Percentiles rank a stretch among this genome's conserved stretches.
Evolutionary conservation across 2,797 vertebrate species (phyloP).

Genomic region (Onychomys leucogaster): DNA sequence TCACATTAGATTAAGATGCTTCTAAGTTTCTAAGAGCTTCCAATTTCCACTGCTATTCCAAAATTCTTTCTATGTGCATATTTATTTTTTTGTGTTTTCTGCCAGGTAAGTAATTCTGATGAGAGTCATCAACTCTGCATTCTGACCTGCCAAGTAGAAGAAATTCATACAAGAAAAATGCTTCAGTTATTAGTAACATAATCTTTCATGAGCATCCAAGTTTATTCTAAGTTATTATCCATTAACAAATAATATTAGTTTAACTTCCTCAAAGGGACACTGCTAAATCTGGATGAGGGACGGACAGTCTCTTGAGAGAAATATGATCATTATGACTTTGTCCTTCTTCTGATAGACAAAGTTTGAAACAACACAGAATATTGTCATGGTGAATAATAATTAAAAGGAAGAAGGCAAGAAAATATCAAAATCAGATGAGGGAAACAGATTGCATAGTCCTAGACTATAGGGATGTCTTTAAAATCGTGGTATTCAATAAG

Average conservation of each 20-base stretch:
- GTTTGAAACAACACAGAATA: background rate
- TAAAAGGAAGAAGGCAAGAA: background rate
- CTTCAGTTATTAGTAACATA: background rate
- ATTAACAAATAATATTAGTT: background rate
- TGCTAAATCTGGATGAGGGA: background rate
- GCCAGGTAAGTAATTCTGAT: background rate
- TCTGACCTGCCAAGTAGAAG: background rate
- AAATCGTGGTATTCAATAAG: background rate
- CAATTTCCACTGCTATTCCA: background rate
- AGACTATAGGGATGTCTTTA: background rate
- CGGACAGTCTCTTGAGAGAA: background rate
- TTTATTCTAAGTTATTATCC: background rate
- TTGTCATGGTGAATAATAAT: background rate
- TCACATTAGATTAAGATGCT: background rate
- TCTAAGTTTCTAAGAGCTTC: background rate
- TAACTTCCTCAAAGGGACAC: background rate
- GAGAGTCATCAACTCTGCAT: background rate
- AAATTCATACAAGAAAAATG: background rate
- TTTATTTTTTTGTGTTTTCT: background rate
- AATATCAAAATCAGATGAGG: no score
- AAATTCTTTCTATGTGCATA: background rate
- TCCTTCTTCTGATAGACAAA: background rate
- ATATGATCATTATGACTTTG: background rate
- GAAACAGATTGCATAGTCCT: background rate
- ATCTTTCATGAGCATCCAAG: background rate